Evolutionary conservation across 2,888 invertebrate species (phyloP).

Genomic region (Cryptus viduatorius): DNA sequence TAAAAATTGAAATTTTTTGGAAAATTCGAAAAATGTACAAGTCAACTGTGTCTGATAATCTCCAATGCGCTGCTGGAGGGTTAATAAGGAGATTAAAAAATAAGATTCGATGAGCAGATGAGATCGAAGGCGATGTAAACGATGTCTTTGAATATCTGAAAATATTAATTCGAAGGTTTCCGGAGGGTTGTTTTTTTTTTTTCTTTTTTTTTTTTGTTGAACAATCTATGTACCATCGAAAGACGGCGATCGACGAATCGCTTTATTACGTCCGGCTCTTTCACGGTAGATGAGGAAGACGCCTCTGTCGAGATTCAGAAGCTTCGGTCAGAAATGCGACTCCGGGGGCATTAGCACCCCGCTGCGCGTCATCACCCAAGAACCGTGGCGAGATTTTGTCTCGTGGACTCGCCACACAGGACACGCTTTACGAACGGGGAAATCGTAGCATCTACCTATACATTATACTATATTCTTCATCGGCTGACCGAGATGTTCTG

Average conservation of each 20-base stretch:
- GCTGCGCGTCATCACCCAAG: constrained; percentile 69
- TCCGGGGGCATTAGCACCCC: constrained; percentile 67
- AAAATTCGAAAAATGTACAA: too few relatives aligned
- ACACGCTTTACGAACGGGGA: neutral
- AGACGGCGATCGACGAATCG: constrained; percentile 12
- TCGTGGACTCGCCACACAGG: constrained; percentile 54
- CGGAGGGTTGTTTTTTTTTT: neutral
- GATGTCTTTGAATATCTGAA: neutral
- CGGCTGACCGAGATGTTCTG: constrained; percentile 49
- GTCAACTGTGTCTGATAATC: too few relatives aligned
- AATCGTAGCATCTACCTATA: constrained; percentile 14
- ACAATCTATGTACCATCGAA: constrained; percentile 10
- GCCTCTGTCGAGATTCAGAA: constrained; percentile 28
- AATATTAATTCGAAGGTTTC: neutral
- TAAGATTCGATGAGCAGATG: neutral
- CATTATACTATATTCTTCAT: constrained; percentile 26
- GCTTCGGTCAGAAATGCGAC: constrained; percentile 48
- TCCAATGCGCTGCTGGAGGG: too few relatives aligned
- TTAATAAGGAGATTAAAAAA: neutral
- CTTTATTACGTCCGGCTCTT: constrained; percentile 42
- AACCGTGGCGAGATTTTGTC: constrained; percentile 65
- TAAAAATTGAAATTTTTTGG: too few relatives aligned
- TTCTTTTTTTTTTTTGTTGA: neutral
- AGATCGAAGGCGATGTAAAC: neutral
- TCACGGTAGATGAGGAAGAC: constrained; percentile 19